Evolutionary conservation across 2,888 invertebrate genomes (phyloP).

Genomic region (Xylophagus ater): DNA sequence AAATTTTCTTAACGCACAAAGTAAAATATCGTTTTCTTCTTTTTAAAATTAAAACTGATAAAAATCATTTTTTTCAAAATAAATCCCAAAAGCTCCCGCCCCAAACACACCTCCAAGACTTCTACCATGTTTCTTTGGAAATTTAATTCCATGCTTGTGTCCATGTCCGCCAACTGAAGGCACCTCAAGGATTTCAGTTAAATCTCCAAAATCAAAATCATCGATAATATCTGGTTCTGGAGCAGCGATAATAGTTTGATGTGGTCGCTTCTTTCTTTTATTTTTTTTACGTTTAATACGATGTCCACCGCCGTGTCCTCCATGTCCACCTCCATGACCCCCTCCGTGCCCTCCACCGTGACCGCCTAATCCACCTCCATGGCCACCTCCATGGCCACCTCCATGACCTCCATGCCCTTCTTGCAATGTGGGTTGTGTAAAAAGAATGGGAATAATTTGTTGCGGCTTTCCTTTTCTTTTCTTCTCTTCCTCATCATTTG

Average conservation of each 20-base stretch:
- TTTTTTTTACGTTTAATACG: conserved; percentile 26
- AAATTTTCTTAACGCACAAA: too few species aligned
- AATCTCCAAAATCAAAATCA: conserved; percentile 25
- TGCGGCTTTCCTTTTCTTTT: conserved; percentile 7
- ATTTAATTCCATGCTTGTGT: conserved; percentile 30
- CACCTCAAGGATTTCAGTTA: conserved; percentile 22
- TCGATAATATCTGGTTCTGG: conserved; percentile 22
- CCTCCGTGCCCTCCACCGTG: conserved; percentile 15
- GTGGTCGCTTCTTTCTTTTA: conserved; percentile 29
- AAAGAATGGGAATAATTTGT: background rate
- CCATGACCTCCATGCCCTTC: conserved; percentile 3
- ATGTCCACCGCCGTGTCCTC: conserved; percentile 21
- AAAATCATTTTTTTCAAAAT: too few species aligned
- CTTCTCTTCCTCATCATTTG: conserved; percentile 24
- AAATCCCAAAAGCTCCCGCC: too few species aligned
- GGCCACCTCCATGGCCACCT: background rate
- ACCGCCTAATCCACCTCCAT: conserved; percentile 3
- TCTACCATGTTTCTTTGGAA: conserved; percentile 39
- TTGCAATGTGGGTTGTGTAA: background rate
- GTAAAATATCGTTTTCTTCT: too few species aligned
- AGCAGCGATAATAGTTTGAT: too few species aligned
- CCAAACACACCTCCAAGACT: conserved; percentile 23
- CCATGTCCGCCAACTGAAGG: conserved; percentile 19
- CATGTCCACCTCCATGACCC: conserved; percentile 14
- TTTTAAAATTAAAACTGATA: too few species aligned